phyloP scores from a whole-genome alignment of 2,888 invertebrate genomes.

The Calliphora vomitoria region DNA sequence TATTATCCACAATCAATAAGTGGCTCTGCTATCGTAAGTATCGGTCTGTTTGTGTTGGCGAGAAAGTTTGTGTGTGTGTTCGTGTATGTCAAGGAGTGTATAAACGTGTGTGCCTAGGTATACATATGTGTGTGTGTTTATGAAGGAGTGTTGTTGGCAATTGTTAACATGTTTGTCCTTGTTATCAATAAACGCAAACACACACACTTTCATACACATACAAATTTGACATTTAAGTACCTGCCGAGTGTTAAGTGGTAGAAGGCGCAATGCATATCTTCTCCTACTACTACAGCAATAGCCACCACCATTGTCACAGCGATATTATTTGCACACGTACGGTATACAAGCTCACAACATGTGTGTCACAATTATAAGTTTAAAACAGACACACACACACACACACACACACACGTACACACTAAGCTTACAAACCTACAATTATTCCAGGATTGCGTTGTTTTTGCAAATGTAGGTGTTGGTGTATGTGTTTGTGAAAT shows the following conservation, averaged over 20 bases:
- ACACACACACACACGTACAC: not conserved
- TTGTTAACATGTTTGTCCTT: slow-evolving; percentile 63
- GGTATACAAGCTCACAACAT: slow-evolving; percentile 5
- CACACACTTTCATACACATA: not conserved
- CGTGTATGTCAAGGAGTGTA: slow-evolving; percentile 25
- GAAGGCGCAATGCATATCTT: slow-evolving; percentile 44
- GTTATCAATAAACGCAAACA: slow-evolving; percentile 41
- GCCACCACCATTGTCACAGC: slow-evolving; percentile 11
- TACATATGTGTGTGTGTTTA: slow-evolving; percentile 34
- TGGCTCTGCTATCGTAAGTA: slow-evolving; percentile 27
- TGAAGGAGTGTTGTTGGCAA: slow-evolving; percentile 60
- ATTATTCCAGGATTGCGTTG: slow-evolving; percentile 5
- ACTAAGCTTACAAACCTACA: not conserved
- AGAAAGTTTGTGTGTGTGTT: not conserved
- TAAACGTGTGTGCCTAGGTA: not conserved
- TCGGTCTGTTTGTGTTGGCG: slow-evolving; percentile 28
- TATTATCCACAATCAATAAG: slow-evolving; percentile 37
- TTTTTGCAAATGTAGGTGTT: slow-evolving; percentile 6
- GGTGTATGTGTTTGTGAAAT: slow-evolving; percentile 26
- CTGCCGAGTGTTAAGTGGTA: slow-evolving; percentile 46
- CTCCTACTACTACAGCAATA: not conserved
- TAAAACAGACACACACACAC: not conserved
- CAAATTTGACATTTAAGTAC: slow-evolving; percentile 49
- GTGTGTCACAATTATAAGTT: slow-evolving; percentile 51
- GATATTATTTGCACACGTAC: slow-evolving; percentile 56